These are phyloP conservation scores for Stenchaetothrips biformis DNA, from an alignment of 2,888 invertebrate genomes.

Conservation along the genomic window DNA sequence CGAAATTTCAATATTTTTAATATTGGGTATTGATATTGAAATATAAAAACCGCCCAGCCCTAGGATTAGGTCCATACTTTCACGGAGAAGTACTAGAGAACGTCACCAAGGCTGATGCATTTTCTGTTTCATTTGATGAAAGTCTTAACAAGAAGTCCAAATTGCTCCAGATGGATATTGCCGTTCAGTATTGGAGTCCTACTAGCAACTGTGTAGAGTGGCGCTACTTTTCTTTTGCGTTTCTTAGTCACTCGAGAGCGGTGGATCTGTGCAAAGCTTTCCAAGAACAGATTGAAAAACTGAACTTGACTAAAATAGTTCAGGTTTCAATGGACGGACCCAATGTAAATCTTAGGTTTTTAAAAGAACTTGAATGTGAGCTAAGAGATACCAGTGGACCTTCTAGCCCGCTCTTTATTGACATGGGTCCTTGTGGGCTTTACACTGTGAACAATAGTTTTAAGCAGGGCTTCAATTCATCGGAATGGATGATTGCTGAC, in stretches of 20 bases:
- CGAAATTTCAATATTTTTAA: too few species aligned
- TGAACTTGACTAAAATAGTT: conserved; percentile 35
- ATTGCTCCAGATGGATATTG: conserved; percentile 39
- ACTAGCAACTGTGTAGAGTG: conserved; percentile 36
- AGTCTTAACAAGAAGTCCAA: background rate
- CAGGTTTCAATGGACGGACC: conserved; percentile 39
- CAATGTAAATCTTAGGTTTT: conserved; percentile 37
- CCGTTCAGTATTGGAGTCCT: conserved; percentile 38
- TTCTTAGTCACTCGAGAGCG: conserved; percentile 36
- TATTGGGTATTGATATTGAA: too few species aligned
- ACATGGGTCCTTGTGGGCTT: conserved; percentile 41
- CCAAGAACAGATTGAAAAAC: conserved; percentile 25
- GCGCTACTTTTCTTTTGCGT: conserved; percentile 39
- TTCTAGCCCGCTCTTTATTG: conserved; percentile 36
- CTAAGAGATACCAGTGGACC: conserved; percentile 26
- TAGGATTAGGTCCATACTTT: background rate
- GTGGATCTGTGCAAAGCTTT: conserved; percentile 37
- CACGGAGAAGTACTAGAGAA: background rate
- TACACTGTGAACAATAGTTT: conserved; percentile 41
- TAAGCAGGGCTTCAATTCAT: conserved; percentile 38
- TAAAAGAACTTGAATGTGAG: conserved; percentile 31
- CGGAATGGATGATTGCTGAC: conserved; percentile 37
- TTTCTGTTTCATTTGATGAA: background rate
- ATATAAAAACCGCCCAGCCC: too few species aligned
- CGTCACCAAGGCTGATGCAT: background rate